Conservation (phyloP, 2,888 invertebrate species). For the Netelia inedita region DNA sequence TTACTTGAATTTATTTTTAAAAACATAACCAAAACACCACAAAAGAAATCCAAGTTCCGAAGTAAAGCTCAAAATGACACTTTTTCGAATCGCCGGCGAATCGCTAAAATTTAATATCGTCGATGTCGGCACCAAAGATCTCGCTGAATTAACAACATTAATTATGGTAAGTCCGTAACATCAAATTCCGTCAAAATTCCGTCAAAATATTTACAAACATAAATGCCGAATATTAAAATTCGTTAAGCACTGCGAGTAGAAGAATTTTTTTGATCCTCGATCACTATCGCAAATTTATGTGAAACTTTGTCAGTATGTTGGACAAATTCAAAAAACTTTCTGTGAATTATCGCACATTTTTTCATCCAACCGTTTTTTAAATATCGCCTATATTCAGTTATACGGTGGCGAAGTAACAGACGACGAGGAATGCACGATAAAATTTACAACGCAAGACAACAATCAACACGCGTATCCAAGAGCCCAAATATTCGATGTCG, state of each 20-base stretch:
- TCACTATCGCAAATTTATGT: background rate
- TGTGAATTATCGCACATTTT: background rate
- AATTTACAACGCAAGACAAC: background rate
- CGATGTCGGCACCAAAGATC: background rate
- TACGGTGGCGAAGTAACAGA: background rate
- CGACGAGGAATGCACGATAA: background rate
- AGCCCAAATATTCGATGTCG: background rate
- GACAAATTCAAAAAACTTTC: background rate
- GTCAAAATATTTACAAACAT: too few species aligned
- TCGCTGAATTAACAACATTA: background rate
- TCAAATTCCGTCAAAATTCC: background rate
- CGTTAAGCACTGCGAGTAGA: too few species aligned
- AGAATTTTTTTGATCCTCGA: background rate
- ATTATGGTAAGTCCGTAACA: background rate
- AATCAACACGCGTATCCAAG: background rate
- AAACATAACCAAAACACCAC: too few species aligned
- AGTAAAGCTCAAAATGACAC: background rate
- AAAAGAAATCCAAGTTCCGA: too few species aligned
- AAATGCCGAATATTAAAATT: too few species aligned
- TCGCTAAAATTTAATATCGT: constrained; percentile 5
- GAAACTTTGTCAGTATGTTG: too few species aligned
- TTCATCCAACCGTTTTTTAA: background rate
- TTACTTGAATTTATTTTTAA: too few species aligned
- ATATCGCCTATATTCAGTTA: background rate
- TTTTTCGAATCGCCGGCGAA: background rate